Evolutionary conservation across 1,140 invertebrate genomes (phyloP), one percentile per base, ranked within the genome.

Genomic region (Halictus rubicundus): DNA sequence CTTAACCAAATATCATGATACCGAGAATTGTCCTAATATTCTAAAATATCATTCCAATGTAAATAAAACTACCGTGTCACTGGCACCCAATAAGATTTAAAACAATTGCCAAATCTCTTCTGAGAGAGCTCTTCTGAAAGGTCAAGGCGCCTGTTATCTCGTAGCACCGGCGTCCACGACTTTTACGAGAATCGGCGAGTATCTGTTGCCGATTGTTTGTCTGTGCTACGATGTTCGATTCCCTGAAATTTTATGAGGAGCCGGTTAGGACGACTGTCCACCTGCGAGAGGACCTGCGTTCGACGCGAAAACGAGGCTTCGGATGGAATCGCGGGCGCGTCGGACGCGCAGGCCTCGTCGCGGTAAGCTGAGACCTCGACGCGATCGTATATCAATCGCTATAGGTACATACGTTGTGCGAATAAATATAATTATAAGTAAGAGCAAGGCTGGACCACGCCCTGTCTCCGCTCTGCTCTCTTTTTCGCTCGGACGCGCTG

Each of bases 391-490:
- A 91, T 91, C 90, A 90, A 90, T 90, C 80, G 78, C 82, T 86
- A 88, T 84, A 86, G 81, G 78, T 70, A 68, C 80, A 84, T 86
- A 88, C 85, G 87, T 76, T 82, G 87, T 82, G 84, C 86, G 90
- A 90, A 92, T 92, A 91, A 92, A 91, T 91, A 89, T 92, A 91
- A 92, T 92, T 90, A 91, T 89, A 92, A 92, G 90, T 91, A 90
- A 88, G 91, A 89, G 90, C 91, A 90, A 91, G 90, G 90, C 91
- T 92, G 92, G 90, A 91, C 92, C 92, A 92, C 92, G 92, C 91
- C 92, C 92, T 92, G 92, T 92, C 90, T 92, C 90, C 89, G 88
- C 80, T 89, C 85, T 87, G 69, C 85, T 89, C 86, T 89, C 87
- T 87, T 79, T 89, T 86, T 88, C 85, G 78, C 64, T 77, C 80